Evolutionary conservation across 1,140 invertebrate genomes (phyloP), one percentile per base, ranked within the genome.

Genomic region (Battus philenor): DNA sequence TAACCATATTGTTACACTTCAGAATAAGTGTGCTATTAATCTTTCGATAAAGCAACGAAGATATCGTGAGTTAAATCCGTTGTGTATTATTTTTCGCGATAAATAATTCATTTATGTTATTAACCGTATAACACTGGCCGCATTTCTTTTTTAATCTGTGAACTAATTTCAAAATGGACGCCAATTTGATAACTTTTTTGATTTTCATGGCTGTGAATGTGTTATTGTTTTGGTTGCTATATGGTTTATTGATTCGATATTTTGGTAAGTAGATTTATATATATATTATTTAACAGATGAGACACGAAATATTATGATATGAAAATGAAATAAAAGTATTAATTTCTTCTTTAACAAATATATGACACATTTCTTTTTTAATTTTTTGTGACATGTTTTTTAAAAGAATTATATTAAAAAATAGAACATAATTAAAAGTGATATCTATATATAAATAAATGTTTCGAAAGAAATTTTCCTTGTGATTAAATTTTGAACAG

Each of bases 221-320:
- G 22, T 10, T 70, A 2, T 31, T 80, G 9, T 71, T 80, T 43
- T 80, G 71, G 76, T 15, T 66, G 1, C 53, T 80, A 4, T 80
- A 80, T 45, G 66, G 56, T 4, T 29, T 77, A 1, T 39, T 75
- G 9, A 54, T 74, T 5, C 67, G 50, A 44, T 57, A 48, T 30
- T 70, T 66, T 16, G 73, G 76, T 77, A 34, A 74, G 71, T 74
- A n/a, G n/a, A n/a, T n/a, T n/a, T n/a, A n/a, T n/a, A n/a, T n/a
- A n/a, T n/a, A n/a, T n/a, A n/a, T n/a, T n/a, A n/a, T n/a, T n/a
- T n/a, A n/a, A n/a, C n/a, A n/a, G n/a, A n/a, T n/a, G n/a, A n/a
- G n/a, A n/a, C n/a, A n/a, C n/a, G n/a, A n/a, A n/a, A n/a, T n/a
- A n/a, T n/a, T n/a, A n/a, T n/a, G n/a, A n/a, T n/a, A n/a, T n/a